A percentile compares a stretch with the other conserved stretches of the same genome.
Evolutionary conservation across 2,113 vertebrate genomes (phyloP).

Genomic region (Abramis brama): DNA sequence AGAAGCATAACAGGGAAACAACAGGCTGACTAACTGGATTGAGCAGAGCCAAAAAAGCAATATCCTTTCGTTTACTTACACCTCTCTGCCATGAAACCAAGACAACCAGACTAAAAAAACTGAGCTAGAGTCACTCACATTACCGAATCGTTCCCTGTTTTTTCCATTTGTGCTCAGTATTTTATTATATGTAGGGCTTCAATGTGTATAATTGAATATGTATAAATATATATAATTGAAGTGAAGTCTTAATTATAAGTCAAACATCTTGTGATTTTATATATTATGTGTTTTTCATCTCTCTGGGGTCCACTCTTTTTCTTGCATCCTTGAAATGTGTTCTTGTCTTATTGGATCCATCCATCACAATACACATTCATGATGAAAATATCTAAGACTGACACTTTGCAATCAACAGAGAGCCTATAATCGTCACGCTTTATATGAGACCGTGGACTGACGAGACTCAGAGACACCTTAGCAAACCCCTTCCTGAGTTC

Average conservation of each 20-base stretch:
- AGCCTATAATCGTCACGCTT: constrained; percentile 36
- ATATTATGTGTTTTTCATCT: background rate
- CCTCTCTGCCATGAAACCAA: constrained; percentile 12
- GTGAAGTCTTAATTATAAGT: background rate
- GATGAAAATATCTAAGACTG: constrained; percentile 49
- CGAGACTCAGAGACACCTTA: background rate
- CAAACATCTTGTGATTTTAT: background rate
- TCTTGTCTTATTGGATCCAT: constrained; percentile 56
- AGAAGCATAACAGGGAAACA: constrained; percentile 39
- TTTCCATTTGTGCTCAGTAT: background rate
- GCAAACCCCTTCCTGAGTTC: constrained; percentile 29
- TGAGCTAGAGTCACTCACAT: background rate
- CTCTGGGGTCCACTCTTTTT: constrained; percentile 14
- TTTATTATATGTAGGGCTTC: background rate
- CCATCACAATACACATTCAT: constrained; percentile 53
- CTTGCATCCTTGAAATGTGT: constrained; percentile 47
- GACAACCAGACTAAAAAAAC: background rate
- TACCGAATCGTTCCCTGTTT: background rate
- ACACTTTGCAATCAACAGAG: constrained; percentile 25
- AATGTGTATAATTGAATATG: background rate
- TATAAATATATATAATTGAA: background rate
- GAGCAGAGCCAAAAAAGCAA: constrained; percentile 39
- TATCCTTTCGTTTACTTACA: constrained; percentile 46
- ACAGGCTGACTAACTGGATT: background rate
- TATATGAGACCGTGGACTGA: constrained; percentile 22